These are phyloP conservation scores for Callopanchax toddi DNA, from an alignment of 2,113 vertebrate genomes.

Conservation along the genomic window DNA sequence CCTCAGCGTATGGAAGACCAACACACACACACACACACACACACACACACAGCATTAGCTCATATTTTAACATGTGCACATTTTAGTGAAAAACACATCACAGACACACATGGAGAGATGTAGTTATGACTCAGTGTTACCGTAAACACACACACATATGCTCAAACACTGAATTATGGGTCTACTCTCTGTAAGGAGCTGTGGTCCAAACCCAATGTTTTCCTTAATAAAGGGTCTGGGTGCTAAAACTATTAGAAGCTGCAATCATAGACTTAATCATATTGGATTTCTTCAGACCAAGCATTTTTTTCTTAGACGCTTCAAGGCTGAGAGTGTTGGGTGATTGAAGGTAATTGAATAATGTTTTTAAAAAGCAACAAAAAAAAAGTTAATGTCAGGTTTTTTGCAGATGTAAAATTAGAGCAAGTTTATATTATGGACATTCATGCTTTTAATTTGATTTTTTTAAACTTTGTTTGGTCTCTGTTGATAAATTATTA, in stretches of 20 bases:
- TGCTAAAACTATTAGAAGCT: conserved; percentile 72
- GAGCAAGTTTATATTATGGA: neutral
- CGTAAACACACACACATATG: conserved; percentile 12
- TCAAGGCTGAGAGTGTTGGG: conserved; percentile 18
- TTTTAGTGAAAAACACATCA: conserved; percentile 16
- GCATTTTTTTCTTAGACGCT: conserved; percentile 59
- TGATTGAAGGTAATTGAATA: no score
- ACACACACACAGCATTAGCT: conserved; percentile 9
- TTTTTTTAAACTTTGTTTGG: conserved; percentile 7
- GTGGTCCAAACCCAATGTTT: conserved; percentile 72
- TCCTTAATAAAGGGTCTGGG: conserved; percentile 64
- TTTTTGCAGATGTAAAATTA: neutral
- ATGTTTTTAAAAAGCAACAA: conserved; percentile 20
- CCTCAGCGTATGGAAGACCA: conserved; percentile 39
- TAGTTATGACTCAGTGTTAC: conserved; percentile 33
- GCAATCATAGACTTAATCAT: conserved; percentile 67
- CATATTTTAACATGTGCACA: conserved; percentile 9
- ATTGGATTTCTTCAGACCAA: conserved; percentile 69
- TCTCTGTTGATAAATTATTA: conserved; percentile 10
- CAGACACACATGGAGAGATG: conserved; percentile 6
- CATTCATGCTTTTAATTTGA: neutral
- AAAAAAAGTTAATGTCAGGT: neutral
- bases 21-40: conserved; percentile 24
- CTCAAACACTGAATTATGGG: conserved; percentile 38
- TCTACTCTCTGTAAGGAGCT: conserved; percentile 52